Percentiles rank a stretch among this genome's conserved stretches.
These are phyloP conservation scores for Loriculus beryllinus DNA, from an alignment of 2,797 vertebrate genomes.

Conservation along the genomic window DNA sequence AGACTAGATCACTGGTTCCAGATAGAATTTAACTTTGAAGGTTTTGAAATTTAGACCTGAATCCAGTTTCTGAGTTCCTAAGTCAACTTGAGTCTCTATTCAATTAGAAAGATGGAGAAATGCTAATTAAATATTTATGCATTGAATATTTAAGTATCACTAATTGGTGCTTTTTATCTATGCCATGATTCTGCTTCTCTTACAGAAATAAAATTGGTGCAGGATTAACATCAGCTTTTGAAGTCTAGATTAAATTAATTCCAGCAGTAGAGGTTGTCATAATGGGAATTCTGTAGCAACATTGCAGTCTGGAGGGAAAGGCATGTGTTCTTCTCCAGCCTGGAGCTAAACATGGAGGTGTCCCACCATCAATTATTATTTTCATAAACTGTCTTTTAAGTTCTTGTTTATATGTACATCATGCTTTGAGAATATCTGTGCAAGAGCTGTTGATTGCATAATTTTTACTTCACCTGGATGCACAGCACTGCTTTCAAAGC, in stretches of 20 bases:
- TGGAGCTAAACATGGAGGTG: background rate
- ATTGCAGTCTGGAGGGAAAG: background rate
- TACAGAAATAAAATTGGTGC: background rate
- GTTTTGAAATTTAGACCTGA: background rate
- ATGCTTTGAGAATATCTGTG: background rate
- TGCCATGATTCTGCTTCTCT: background rate
- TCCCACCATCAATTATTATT: background rate
- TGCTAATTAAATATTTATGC: background rate
- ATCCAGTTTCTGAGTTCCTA: background rate
- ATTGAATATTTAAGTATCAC: background rate
- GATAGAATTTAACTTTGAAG: background rate
- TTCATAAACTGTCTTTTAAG: background rate
- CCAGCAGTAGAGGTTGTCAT: background rate
- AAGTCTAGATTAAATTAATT: background rate
- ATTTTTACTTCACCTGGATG: background rate
- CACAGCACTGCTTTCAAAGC: background rate
- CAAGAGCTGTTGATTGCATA: background rate
- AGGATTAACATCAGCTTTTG: background rate
- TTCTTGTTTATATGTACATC: background rate
- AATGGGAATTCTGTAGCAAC: background rate
- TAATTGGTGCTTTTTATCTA: background rate
- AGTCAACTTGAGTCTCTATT: background rate
- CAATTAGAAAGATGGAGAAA: background rate
- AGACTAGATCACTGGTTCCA: background rate
- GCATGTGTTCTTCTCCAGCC: background rate